Percentiles rank a stretch among this genome's conserved stretches.
Evolutionary conservation across 2,888 invertebrate genomes (phyloP).

Genomic region (Calliphora vomitoria): DNA sequence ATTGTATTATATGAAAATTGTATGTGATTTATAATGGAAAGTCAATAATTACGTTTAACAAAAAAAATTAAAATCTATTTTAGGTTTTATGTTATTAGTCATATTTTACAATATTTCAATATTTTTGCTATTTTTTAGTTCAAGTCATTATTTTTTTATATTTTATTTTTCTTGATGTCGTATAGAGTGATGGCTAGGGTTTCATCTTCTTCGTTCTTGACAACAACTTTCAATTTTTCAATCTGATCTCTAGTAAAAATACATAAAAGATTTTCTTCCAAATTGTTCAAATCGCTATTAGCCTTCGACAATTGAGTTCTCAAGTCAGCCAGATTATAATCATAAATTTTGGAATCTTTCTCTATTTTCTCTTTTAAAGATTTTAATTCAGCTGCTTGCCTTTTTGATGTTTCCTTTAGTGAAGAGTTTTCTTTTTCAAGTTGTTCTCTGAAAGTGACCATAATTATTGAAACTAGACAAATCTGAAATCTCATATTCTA

Average conservation of each 20-base stretch:
- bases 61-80: too few relatives aligned
- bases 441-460: neutral
- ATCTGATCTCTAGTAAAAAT: slow-evolving; percentile 36
- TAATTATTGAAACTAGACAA: slow-evolving; percentile 1
- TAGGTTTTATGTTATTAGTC: too few relatives aligned
- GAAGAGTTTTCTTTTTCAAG: neutral
- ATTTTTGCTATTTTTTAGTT: too few relatives aligned
- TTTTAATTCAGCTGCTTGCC: slow-evolving; percentile 2
- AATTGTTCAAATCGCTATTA: slow-evolving; percentile 16
- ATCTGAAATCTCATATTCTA: neutral
- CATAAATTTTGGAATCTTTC: neutral
- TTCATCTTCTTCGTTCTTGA: slow-evolving; percentile 33
- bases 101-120: too few relatives aligned
- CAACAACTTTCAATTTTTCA: slow-evolving; percentile 24
- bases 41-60: too few relatives aligned
- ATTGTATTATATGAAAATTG: too few relatives aligned
- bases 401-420: neutral
- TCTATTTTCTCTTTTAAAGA: neutral
- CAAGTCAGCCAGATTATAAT: neutral
- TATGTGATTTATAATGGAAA: too few relatives aligned
- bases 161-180: too few relatives aligned
- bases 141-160: too few relatives aligned
- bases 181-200: slow-evolving; percentile 23
- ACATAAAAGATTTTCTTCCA: slow-evolving; percentile 31
- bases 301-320: neutral